Evolutionary conservation across 2,888 invertebrate genomes (phyloP), one percentile per base, ranked within the genome.

Genomic region (Troides aeacus): DNA sequence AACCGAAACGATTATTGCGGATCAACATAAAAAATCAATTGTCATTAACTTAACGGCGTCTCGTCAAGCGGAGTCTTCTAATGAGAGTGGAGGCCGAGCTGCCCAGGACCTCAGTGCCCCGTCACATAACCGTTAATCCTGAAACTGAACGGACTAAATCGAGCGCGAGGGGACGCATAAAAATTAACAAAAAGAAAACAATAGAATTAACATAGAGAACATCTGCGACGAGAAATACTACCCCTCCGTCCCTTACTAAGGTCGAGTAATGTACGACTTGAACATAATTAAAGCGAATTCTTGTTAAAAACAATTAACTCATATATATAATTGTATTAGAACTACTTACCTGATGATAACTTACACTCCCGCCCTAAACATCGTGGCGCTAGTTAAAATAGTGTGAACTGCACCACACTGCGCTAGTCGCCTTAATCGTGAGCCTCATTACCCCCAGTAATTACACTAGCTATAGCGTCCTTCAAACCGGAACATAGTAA

Each of bases 171-270:
- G 81, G 77, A 82, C 80, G 84, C 90, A 91, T 92, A 91, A 92
- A 90, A 91, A 92, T 92, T 92, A 91, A 90, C 90, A 91, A 91
- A 92, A 91, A 39, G 39, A 39, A 92, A 91, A 92, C 92, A 90
- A 91, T 92, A 88, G 90, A 89, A 92, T 92, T 92, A 86, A 90
- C 92, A 92, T 92, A 91, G 90, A 90, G 89, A 92, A 89, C 92
- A 92, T 92, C 92, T 92, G 92, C 84, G 87, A 83, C 81, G 82
- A 79, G 84, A 90, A 87, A 84, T 82, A 83, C 83, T 83, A 78
- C 76, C 77, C 75, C 30, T 30, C 69, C 64, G 6, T 36, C 71
- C 76, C 75, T 59, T 88, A 90, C 89, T 73, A 83, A 21, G 23
- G 74, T 46, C 18, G 6, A 15, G 18, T 46, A 18, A 67, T 57